A percentile compares a stretch with the other conserved stretches of the same genome.
phyloP scores from a whole-genome alignment of 2,113 vertebrate genomes.

The Ochotona princeps region DNA sequence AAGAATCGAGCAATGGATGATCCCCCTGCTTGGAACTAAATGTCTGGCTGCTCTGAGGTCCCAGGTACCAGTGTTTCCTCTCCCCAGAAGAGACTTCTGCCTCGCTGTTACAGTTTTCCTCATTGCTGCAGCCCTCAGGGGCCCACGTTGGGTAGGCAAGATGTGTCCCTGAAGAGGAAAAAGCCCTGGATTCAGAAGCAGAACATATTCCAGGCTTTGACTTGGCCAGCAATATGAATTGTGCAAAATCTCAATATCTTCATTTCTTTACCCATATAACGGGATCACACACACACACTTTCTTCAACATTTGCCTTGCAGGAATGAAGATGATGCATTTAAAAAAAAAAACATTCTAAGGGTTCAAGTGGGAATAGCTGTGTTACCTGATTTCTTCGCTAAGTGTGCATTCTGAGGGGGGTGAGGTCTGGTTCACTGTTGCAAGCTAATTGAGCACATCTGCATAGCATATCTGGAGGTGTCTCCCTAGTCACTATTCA shows the following conservation, averaged over 20 bases:
- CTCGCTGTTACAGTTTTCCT: too few species aligned
- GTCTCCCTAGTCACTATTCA: too few species aligned
- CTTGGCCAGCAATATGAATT: not conserved
- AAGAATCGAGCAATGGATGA: not conserved
- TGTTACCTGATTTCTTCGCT: not conserved
- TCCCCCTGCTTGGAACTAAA: too few species aligned
- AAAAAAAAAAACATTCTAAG: not conserved
- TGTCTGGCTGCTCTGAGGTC: fast-evolving
- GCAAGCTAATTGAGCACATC: too few species aligned
- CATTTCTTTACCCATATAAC: not conserved
- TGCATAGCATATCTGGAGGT: too few species aligned
- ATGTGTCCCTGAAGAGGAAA: not conserved
- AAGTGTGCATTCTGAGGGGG: not conserved
- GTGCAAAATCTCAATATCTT: not conserved
- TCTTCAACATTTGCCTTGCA: not conserved
- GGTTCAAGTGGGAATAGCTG: not conserved
- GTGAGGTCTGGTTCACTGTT: not conserved
- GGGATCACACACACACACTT: not conserved
- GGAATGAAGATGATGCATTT: not conserved
- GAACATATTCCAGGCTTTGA: not conserved
- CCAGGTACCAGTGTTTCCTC: not conserved
- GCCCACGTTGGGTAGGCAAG: fast-evolving
- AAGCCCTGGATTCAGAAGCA: not conserved
- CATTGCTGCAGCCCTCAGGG: too few species aligned
- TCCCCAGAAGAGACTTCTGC: not conserved